Conservation (phyloP, 2,888 invertebrate species). For the Apodemia zela region DNA sequence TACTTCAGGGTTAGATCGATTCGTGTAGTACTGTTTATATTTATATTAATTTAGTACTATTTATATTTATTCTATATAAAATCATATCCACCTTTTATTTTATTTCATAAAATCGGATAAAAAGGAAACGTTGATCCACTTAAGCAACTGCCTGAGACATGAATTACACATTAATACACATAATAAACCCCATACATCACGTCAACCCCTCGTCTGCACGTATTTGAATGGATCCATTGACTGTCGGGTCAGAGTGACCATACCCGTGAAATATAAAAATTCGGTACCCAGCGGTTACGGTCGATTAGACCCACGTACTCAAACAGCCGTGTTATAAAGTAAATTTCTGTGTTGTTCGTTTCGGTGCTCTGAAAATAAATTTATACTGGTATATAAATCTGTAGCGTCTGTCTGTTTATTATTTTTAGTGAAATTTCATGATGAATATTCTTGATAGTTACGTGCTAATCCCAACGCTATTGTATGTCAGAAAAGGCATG, state of each 20-base stretch:
- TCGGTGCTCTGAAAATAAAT: background rate
- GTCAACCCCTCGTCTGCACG: constrained; percentile 25
- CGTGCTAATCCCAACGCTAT: no score
- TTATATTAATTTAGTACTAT: no score
- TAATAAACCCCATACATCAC: constrained; percentile 11
- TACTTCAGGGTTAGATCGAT: no score
- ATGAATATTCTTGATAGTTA: no score
- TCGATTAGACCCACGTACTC: background rate
- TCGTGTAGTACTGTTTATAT: no score
- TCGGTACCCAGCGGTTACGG: background rate
- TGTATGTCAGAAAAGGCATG: no score
- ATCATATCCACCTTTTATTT: background rate
- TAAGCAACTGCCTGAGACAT: constrained; percentile 7
- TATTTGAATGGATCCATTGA: constrained; percentile 9
- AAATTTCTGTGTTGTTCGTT: constrained; percentile 5
- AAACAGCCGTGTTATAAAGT: background rate
- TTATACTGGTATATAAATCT: no score
- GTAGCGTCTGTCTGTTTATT: no score
- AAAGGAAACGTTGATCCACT: background rate
- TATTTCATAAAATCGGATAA: background rate
- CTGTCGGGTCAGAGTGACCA: background rate
- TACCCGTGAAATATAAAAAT: constrained; percentile 6
- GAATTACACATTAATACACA: constrained; percentile 14
- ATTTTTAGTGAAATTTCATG: no score
- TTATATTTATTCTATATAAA: no score